These are phyloP conservation scores for Cephus rjabovi DNA, from an alignment of 2,888 invertebrate genomes.

Conservation along the genomic window DNA sequence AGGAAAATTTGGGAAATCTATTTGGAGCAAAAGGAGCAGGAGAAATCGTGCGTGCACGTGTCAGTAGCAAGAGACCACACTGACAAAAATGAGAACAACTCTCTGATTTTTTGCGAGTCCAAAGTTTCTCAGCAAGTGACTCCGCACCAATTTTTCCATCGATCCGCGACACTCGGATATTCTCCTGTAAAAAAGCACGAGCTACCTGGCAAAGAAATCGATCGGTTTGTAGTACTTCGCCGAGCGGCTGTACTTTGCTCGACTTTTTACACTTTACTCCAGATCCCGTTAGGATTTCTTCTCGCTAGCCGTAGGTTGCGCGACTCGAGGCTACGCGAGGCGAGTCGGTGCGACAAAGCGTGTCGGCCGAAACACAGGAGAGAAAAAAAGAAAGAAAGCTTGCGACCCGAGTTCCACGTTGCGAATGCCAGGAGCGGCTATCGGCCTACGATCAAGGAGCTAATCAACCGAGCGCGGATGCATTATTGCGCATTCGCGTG, in stretches of 20 bases:
- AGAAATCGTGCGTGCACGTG: too few species aligned
- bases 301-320: conserved; percentile 16
- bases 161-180: not conserved
- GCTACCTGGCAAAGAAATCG: conserved; percentile 40
- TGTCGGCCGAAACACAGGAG: conserved; percentile 15
- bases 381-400: too few species aligned
- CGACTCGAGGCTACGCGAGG: not conserved
- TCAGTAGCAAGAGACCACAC: not conserved
- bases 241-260: conserved; percentile 13
- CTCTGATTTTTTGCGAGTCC: not conserved
- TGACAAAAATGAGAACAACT: not conserved
- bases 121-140: not conserved
- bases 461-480: not conserved
- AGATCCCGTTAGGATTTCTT: conserved; percentile 52
- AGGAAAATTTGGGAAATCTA: too few species aligned
- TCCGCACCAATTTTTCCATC: not conserved
- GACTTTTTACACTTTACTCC: conserved; percentile 46
- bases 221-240: conserved; percentile 29
- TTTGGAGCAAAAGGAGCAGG: too few species aligned
- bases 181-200: not conserved
- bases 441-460: not conserved
- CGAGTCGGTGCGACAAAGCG: conserved; percentile 41
- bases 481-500: too few species aligned
- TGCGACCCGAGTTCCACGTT: too few species aligned
- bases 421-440: too few species aligned